These are phyloP conservation scores for Bursaphelenchus mucronatus DNA, from an alignment of 1,140 invertebrate species.

Conservation along the genomic window DNA sequence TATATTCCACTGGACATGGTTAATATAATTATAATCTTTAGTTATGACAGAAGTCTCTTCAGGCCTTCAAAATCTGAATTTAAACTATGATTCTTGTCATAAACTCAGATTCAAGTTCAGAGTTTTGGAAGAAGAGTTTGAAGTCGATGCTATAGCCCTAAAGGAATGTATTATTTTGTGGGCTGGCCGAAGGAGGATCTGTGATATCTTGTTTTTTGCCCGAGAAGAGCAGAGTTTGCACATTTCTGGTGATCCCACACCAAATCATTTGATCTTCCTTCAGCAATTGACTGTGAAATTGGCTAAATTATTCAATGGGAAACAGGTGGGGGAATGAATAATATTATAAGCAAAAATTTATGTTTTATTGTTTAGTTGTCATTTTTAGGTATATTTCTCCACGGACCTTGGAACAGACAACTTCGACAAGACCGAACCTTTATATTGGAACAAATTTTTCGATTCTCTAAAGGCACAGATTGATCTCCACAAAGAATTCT, in stretches of 20 bases:
- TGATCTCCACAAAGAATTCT: conserved; percentile 8
- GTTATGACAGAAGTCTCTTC: neutral
- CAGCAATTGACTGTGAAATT: conserved; percentile 8
- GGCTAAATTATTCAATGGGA: conserved; percentile 1
- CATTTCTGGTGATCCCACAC: conserved; percentile 3
- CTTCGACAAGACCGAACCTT: neutral
- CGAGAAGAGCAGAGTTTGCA: neutral
- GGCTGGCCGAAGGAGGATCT: conserved; percentile 8
- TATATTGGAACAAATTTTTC: conserved; percentile 18
- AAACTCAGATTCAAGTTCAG: neutral
- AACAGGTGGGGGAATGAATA: no score
- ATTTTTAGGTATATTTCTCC: conserved; percentile 23
- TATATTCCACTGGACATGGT: neutral
- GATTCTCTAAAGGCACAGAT: conserved; percentile 12
- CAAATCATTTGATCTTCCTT: conserved; percentile 7
- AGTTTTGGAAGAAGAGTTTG: conserved; percentile 13
- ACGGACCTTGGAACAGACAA: conserved; percentile 20
- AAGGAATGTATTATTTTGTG: conserved; percentile 18
- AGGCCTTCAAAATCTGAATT: neutral
- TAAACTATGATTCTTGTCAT: neutral
- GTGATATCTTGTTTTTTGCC: conserved; percentile 17
- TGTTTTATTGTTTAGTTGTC: conserved; percentile 13
- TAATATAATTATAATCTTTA: neutral
- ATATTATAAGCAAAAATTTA: neutral
- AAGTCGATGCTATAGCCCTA: neutral